These are phyloP conservation scores for Macrophya alboannulata DNA, from an alignment of 2,888 invertebrate genomes.

Conservation along the genomic window DNA sequence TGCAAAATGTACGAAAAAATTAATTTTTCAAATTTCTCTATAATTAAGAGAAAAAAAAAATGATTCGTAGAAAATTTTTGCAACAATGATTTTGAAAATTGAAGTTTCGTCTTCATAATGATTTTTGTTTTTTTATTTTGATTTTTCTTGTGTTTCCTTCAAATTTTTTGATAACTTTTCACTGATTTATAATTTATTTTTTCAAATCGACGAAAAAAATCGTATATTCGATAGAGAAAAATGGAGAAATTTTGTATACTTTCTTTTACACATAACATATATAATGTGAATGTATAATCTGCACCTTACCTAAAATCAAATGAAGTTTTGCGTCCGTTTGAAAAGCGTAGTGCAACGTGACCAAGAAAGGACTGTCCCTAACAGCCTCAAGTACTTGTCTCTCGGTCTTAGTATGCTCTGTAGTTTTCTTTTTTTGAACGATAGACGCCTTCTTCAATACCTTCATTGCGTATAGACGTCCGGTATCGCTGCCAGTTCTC, in stretches of 20 bases:
- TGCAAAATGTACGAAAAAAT: no score
- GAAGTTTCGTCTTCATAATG: no score
- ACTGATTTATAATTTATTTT: no score
- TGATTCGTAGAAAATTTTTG: no score
- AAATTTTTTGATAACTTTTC: no score
- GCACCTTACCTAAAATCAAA: constrained; percentile 95
- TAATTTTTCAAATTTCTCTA: no score
- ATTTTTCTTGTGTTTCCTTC: no score
- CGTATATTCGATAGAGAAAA: no score
- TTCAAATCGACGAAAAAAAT: no score
- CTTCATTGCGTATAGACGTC: constrained; percentile 98
- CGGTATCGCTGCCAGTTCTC: constrained; percentile 91
- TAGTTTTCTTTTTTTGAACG: constrained; percentile 96
- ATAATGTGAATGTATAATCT: not conserved
- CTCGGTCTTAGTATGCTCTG: constrained; percentile 98
- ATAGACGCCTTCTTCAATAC: constrained; percentile 97
- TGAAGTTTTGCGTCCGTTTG: constrained; percentile 98
- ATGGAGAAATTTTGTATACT: not conserved
- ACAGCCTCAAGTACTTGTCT: constrained; percentile 98
- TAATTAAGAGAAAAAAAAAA: no score
- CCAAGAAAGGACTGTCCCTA: constrained; percentile 96
- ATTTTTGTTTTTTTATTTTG: no score
- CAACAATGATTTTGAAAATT: no score
- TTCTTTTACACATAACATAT: not conserved
- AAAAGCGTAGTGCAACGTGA: constrained; percentile 98